Evolutionary conservation across 2,113 vertebrate genomes (phyloP).

Genomic region (Scopus umbretta): DNA sequence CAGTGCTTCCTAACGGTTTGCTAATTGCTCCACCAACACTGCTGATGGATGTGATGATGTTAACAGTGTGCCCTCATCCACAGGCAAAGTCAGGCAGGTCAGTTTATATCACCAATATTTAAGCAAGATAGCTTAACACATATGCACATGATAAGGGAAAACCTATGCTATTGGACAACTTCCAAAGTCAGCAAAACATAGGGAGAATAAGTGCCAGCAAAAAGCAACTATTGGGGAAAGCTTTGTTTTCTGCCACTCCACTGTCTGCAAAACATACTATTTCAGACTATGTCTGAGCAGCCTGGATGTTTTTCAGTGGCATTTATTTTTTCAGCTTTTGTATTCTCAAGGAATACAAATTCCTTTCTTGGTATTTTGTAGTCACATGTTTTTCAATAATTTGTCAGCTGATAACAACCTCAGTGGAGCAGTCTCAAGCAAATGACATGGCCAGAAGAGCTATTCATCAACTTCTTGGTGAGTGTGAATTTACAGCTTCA

Average conservation of each 20-base stretch:
- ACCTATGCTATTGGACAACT: neutral
- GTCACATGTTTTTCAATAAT: neutral
- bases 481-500: neutral
- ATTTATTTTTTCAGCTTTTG: neutral
- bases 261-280: neutral
- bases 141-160: neutral
- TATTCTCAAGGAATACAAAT: neutral
- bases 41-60: neutral
- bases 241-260: neutral
- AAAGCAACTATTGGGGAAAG: neutral
- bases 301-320: neutral
- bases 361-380: neutral
- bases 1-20: neutral
- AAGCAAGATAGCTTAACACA: neutral
- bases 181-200: neutral
- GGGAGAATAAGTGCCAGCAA: neutral
- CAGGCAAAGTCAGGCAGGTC: neutral
- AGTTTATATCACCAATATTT: neutral
- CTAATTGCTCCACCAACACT: neutral
- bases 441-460: neutral
- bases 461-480: neutral
- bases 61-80: neutral
- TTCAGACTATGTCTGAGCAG: neutral
- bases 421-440: neutral
- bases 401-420: neutral